Base-by-base conservation (phyloP, 1,140 invertebrate species). In the Leptestheria dahalacensis region DNA sequence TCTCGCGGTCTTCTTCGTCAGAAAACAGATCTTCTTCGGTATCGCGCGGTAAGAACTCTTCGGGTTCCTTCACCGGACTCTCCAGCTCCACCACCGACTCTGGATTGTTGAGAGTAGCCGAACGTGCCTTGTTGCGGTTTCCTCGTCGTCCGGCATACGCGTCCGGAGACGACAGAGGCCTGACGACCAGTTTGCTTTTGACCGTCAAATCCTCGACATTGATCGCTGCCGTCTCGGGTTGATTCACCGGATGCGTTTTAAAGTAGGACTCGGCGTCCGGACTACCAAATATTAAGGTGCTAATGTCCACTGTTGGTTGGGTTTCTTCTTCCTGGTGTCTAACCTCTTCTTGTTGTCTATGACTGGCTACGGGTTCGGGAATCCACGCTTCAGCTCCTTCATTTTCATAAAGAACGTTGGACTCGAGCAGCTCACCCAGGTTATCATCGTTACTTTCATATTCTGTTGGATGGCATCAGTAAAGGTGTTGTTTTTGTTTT, bases 161-260 rank as follows among this genome's bases (percentile, higher is more conserved):
- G 48, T 50, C 51, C 12, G 58, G 58, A 28, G 33, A 60, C 28
- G 58, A 60, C 47, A 60, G 48, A 12, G 58, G 58, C 20, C 58
- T 48, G 4, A 60, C 58, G 48, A 60, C 58, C 12, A 60, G 58
- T 46, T 60, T 60, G 26, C 48, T 52, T 21, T 41, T 48, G 23
- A 29, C 58, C 4, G 29, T 49, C 18, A 60, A 24, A 23, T 60
- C 58, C 29, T 52, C 49, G 12, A 60, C 58, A 12, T 51, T 21
- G n/a, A 60, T 60, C 21, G 49, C 23, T 18, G 41, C 46, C 26
- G 58, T n/a, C 26, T 60, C 58, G 3, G 58, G 23, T 29, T 11
- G 48, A 18, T 33, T 18, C 15, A 15, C 25, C 20, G 48, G 25
- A 20, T 50, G 49, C 15, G 58, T 15, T 4, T 50, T 28, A 25